Evolutionary conservation across 2,888 invertebrate species (phyloP), one percentile per base, ranked within the genome.

Genomic region (Drosophila parthenogenetica): DNA sequence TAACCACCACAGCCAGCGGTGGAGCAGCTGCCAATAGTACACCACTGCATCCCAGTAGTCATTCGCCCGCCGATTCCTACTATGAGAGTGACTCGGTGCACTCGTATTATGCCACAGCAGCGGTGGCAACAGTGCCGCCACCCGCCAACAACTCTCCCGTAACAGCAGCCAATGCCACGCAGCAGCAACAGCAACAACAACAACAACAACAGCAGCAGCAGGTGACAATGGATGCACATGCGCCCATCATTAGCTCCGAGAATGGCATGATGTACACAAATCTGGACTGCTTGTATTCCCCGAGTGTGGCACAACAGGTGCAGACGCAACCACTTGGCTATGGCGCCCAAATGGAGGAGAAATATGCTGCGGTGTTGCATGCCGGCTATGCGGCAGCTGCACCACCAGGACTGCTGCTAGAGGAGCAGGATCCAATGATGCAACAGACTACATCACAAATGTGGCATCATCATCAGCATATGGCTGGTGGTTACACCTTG

Each of bases 241-340:
- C 94, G 3, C 94, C 95, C 13, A 96, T 97, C 48, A 97, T 97
- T 79, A 96, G 95, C 89, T 96, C 96, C 1, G 97, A 97, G 89
- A 95, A 97, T 43, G 97, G 97, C 0, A 93, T 98, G 66, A 97
- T 97, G 91, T 98, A 98, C 91, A 97, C 97, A 0, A 97, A 97
- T 91, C 93, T 98, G 83, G 97, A 98, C 92, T 97, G 97, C 87
- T 85, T 94, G 43, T 93, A 94, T 46, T 93, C 94, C 72, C 93
- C 94, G 0, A 69, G 61, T 40, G 76, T 62, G 37, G 64, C 79
- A 5, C 87, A 81, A 43, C 77, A 77, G 60, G 59, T 71, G 59
- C 77, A 87, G 71, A 76, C 77, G 40, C 79, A 82, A 46, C 73
- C 79, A 1, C 89, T 82, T 61, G 77, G 75, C 39, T 87, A 89